Conservation (phyloP, 1,140 invertebrate genomes). For the Episyrphus balteatus region DNA sequence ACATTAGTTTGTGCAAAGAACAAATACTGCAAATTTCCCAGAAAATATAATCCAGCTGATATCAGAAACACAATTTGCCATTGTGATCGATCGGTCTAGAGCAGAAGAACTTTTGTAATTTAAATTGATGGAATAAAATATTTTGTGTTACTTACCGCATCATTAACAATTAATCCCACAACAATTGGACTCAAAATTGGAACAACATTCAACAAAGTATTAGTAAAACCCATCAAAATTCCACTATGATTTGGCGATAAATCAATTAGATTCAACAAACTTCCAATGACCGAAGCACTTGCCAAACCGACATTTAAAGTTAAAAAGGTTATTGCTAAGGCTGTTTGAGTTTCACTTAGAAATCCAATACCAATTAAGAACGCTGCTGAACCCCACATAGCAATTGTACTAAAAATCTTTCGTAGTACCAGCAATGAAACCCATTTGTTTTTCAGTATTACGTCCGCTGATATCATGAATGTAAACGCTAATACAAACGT, state of each 20-base stretch:
- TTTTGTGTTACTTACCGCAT: too few relatives aligned
- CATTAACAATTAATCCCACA: too few relatives aligned
- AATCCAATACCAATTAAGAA: conserved; percentile 54
- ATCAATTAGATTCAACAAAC: conserved; percentile 59
- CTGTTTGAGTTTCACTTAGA: conserved; percentile 38
- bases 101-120: too few relatives aligned
- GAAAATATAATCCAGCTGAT: conserved; percentile 19
- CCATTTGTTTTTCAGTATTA: conserved; percentile 43
- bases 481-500: conserved; percentile 60
- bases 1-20: conserved; percentile 67
- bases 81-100: conserved; percentile 65
- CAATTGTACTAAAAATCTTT: conserved; percentile 59
- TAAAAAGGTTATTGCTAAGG: conserved; percentile 47
- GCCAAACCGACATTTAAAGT: conserved; percentile 65
- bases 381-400: conserved; percentile 45
- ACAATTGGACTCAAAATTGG: too few relatives aligned
- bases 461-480: conserved; percentile 57
- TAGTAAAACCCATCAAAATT: conserved; percentile 56
- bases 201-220: too few relatives aligned
- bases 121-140: too few relatives aligned
- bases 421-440: conserved; percentile 43
- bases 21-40: conserved; percentile 19
- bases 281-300: conserved; percentile 62
- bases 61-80: conserved; percentile 47
- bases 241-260: conserved; percentile 68